Percentiles rank a stretch among this genome's conserved stretches.
Evolutionary conservation across 2,888 invertebrate genomes (phyloP).

Genomic region (Palloptera scutellata): DNA sequence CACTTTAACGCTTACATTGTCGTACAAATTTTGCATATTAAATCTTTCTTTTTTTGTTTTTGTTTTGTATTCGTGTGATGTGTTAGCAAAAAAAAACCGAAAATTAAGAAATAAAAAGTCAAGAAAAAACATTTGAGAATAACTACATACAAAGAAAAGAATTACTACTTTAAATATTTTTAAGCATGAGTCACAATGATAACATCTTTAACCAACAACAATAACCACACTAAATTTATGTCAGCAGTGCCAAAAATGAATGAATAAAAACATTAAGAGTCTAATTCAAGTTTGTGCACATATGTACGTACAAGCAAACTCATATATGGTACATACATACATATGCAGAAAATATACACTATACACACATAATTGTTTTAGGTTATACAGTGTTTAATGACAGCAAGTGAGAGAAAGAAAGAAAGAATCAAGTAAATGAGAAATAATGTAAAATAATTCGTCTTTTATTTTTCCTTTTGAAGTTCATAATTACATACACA

Average conservation of each 20-base stretch:
- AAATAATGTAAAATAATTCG: constrained; percentile 11
- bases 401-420: constrained; percentile 4
- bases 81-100: not conserved
- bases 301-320: no score
- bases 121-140: not conserved
- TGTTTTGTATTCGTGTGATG: not conserved
- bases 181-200: constrained; percentile 30
- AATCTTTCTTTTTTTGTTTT: not conserved
- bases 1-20: not conserved
- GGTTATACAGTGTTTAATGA: not conserved
- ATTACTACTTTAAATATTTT: constrained; percentile 10
- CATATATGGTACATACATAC: no score
- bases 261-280: constrained; percentile 1
- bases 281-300: not conserved
- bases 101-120: not conserved
- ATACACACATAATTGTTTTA: no score
- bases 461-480: not conserved
- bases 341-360: no score
- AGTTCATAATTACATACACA: not conserved
- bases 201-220: constrained; percentile 30
- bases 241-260: constrained; percentile 51
- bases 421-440: no score
- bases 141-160: not conserved
- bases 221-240: constrained; percentile 48
- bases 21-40: not conserved